Conservation (phyloP, 2,113 vertebrate species). For the Clupea harengus region DNA sequence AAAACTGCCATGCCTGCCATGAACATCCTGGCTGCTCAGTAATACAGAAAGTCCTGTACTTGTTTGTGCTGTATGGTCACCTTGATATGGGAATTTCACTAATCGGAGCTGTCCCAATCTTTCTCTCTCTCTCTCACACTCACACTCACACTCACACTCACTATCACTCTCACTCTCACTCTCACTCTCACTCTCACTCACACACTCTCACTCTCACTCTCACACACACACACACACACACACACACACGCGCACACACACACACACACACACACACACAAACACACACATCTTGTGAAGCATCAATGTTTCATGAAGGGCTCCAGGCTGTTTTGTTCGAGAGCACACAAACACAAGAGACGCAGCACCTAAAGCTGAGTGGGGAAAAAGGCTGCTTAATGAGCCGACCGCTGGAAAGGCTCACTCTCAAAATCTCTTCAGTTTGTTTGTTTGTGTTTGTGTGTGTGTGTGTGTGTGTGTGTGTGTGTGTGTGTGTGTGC, state of each 20-base stretch:
- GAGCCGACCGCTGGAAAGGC: constrained; percentile 40
- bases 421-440: constrained; percentile 49
- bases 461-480: constrained; percentile 15
- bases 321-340: constrained; percentile 3
- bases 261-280: no score
- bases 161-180: background rate
- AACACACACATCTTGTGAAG: background rate
- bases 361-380: background rate
- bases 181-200: background rate
- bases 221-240: no score
- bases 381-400: background rate
- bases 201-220: background rate
- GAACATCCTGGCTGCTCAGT: background rate
- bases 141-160: background rate
- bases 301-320: constrained; percentile 14
- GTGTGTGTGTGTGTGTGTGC: constrained; percentile 1
- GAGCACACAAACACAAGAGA: background rate
- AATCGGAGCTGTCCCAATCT: background rate
- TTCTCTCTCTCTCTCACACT: background rate
- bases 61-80: background rate
- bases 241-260: no score
- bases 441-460: constrained; percentile 10
- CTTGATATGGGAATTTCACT: background rate
- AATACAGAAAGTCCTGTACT: background rate
- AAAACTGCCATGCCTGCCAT: background rate